Evolutionary conservation across 2,797 vertebrate genomes (phyloP), one percentile per base, ranked within the genome.

Genomic region (Brachyrhaphis roseni): DNA sequence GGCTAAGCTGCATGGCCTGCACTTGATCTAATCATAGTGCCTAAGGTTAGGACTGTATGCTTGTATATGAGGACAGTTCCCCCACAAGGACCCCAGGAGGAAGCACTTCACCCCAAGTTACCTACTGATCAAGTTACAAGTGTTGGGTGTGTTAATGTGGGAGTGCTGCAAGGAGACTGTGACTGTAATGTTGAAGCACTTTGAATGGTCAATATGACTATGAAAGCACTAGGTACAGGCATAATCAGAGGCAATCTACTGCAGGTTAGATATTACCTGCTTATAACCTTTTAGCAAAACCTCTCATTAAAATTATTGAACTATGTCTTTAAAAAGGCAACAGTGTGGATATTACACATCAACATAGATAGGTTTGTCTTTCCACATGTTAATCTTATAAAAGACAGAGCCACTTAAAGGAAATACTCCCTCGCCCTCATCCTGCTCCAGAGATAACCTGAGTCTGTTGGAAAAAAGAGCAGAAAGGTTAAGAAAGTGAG

Each of bases 401-500:
- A 20, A 66, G 62, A 36, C 62, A 39, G 36, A 8, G 64, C 16
- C 64, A 66, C 34, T 36, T 64, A 64, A 64, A 64, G 13, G 28
- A 62, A 34, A 36, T 23, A 23, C 16, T 41, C 39, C 36, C 23
- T 41, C 23, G 10, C 64, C 39, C 36, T 41, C 36, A 26, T 74
- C 16, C 66, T 57, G 71, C 26, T 70, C 5, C 64, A 47, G 23
- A 55, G 31, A 39, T 39, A 46, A 81, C 71, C 59, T 45, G 80
- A 85, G 45, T n/a, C 31, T 62, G 70, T 31, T 59, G 51, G 20
- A 39, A 23, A 68, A 68, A 26, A 36, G 2, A 36, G 34, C 8
- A 43, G 51, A 43, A 46, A 51, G 5, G 16, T 18, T 15, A 49
- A 68, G n/a, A 75, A 78, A 45, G 68, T 66, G 72, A 72, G 53